These are phyloP conservation scores for Myanophis thanlyinensis DNA, from an alignment of 2,113 vertebrate genomes.

Conservation along the genomic window DNA sequence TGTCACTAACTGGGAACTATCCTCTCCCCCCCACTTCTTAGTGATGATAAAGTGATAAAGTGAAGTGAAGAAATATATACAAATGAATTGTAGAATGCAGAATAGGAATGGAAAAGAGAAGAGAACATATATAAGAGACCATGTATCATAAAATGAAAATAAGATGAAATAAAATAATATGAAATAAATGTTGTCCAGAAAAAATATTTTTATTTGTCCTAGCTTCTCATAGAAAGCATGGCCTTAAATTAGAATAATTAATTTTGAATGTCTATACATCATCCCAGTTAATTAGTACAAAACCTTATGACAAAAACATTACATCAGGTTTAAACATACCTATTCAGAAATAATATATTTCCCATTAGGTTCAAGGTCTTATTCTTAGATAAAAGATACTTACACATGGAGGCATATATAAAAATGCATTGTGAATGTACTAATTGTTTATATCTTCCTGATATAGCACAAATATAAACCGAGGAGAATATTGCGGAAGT, in stretches of 20 bases:
- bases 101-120: neutral
- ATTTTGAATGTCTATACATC: neutral
- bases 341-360: neutral
- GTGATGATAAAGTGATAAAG: neutral
- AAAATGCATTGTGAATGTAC: neutral
- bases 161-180: neutral
- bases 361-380: neutral
- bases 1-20: too few relatives aligned
- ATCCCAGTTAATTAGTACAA: neutral
- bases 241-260: neutral
- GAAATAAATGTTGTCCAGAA: neutral
- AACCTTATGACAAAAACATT: neutral
- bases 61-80: neutral
- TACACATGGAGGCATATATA: neutral
- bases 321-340: neutral
- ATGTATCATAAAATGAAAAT: neutral
- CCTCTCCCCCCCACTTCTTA: neutral
- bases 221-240: neutral
- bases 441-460: neutral
- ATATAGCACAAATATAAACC: neutral
- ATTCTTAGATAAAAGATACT: neutral
- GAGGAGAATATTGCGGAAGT: neutral
- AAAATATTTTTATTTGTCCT: neutral
- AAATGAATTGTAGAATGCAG: neutral
- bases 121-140: neutral